Percentiles rank a stretch among this genome's conserved stretches.
These are phyloP conservation scores for Enteromius radiatus DNA, from an alignment of 2,797 vertebrate genomes.

Conservation along the genomic window DNA sequence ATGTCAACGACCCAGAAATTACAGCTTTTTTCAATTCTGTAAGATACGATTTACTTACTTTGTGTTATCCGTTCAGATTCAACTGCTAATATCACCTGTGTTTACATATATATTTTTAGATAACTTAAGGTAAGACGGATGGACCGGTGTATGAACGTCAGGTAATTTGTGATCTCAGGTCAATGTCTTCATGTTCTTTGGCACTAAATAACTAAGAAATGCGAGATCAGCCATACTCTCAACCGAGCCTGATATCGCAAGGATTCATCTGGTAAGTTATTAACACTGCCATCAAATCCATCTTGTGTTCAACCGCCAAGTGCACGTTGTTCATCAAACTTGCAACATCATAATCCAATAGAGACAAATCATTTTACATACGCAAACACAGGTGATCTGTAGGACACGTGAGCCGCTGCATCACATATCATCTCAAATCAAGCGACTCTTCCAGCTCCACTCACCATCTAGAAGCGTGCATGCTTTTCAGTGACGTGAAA, in stretches of 20 bases:
- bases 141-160: neutral
- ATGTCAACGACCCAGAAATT: neutral
- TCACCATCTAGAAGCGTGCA: neutral
- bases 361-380: neutral
- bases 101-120: neutral
- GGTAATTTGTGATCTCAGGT: neutral
- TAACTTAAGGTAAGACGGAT: neutral
- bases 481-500: neutral
- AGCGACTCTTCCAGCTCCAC: neutral
- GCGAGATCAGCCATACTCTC: neutral
- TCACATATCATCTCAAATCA: neutral
- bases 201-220: neutral
- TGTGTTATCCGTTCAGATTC: neutral
- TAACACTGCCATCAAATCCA: neutral
- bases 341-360: neutral
- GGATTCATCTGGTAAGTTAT: neutral
- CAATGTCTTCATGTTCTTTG: neutral
- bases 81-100: neutral
- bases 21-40: neutral
- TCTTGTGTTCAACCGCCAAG: neutral
- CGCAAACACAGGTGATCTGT: slow-evolving; percentile 7
- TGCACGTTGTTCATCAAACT: neutral
- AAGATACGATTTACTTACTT: neutral
- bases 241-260: neutral
- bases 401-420: slow-evolving; percentile 3